Evolutionary conservation across 1,140 invertebrate species (phyloP).

Genomic region (Drosophila bocki): DNA sequence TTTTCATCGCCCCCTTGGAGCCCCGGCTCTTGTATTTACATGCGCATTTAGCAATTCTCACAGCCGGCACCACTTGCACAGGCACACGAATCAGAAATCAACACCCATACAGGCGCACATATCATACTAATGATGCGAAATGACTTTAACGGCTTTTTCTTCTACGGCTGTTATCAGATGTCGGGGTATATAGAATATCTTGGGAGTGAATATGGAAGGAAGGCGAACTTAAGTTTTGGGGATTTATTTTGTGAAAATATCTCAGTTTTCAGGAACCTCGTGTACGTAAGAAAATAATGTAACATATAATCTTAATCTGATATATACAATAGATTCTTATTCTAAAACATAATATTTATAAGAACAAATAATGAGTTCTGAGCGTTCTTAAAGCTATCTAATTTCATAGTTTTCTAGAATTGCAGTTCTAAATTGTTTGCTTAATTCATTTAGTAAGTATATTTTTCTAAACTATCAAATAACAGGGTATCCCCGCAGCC

Average conservation of each 20-base stretch:
- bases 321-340: not conserved
- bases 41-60: slow-evolving; percentile 74
- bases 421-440: accelerated
- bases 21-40: slow-evolving; percentile 36
- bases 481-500: slow-evolving; percentile 27
- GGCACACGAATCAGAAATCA: slow-evolving; percentile 56
- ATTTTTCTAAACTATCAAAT: not conserved
- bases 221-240: not conserved
- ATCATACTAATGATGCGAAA: slow-evolving; percentile 84
- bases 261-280: not conserved
- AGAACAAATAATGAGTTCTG: not conserved
- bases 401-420: not conserved
- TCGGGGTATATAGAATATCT: slow-evolving; percentile 31
- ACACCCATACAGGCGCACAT: slow-evolving; percentile 71
- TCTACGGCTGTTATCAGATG: not conserved
- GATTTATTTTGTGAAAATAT: too few relatives aligned
- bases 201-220: too few relatives aligned
- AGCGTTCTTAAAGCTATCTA: not conserved
- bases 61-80: slow-evolving; percentile 46
- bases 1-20: not conserved
- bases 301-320: not conserved
- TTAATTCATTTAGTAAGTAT: too few relatives aligned
- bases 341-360: not conserved
- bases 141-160: slow-evolving; percentile 79
- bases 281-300: not conserved